Conservation (phyloP, 2,113 vertebrate genomes). For the Pampusana beccarii region DNA sequence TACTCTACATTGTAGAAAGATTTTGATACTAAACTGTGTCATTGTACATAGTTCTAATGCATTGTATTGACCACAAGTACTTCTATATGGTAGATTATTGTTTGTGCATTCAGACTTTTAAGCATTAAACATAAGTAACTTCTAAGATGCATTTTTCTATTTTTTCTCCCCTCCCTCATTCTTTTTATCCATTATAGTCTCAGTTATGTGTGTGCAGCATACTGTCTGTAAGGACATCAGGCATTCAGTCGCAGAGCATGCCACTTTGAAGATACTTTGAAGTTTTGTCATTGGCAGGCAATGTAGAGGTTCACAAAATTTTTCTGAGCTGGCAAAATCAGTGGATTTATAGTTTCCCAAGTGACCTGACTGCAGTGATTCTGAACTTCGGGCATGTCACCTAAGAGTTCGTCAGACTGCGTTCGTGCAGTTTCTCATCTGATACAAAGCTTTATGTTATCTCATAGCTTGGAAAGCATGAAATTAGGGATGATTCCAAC, state of each 20-base stretch:
- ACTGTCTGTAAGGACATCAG: neutral
- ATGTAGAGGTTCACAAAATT: neutral
- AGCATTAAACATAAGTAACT: conserved; percentile 87
- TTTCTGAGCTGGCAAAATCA: neutral
- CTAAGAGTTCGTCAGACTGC: accelerated
- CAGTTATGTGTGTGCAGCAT: neutral
- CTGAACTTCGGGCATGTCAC: accelerated
- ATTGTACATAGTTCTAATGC: conserved; percentile 88
- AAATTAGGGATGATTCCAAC: accelerated
- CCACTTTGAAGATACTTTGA: neutral
- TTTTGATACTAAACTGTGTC: conserved; percentile 90
- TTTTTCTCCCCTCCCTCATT: neutral
- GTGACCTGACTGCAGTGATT: neutral
- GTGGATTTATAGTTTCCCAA: neutral
- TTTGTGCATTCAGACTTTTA: conserved; percentile 89
- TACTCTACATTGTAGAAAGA: conserved; percentile 86
- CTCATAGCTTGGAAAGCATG: neutral
- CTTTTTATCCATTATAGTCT: neutral
- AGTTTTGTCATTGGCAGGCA: neutral
- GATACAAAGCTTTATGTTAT: neutral
- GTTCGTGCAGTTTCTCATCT: neutral
- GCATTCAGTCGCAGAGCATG: neutral
- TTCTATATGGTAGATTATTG: conserved; percentile 85
- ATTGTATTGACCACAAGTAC: conserved; percentile 84
- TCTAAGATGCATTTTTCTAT: conserved; percentile 71